Conservation (phyloP, 2,888 invertebrate genomes). For the Eumacrocentrus americanus region DNA sequence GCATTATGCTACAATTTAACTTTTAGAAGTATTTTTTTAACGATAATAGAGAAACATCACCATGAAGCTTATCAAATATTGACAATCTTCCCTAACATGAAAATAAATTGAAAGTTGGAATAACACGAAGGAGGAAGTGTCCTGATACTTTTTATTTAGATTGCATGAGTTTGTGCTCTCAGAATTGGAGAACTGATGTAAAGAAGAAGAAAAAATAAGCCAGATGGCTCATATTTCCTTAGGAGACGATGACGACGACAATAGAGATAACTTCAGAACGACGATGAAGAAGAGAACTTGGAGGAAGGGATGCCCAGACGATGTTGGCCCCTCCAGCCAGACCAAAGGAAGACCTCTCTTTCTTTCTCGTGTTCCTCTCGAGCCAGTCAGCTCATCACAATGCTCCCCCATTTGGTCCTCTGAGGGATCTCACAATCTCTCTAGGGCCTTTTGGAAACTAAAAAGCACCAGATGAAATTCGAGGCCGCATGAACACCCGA, state of each 20-base stretch:
- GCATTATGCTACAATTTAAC: too few relatives aligned
- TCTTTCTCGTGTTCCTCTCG: neutral
- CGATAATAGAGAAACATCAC: neutral
- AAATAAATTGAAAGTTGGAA: too few relatives aligned
- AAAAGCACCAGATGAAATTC: conserved; percentile 32
- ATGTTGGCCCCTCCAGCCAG: neutral
- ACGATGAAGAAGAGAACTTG: neutral
- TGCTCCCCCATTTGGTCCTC: conserved; percentile 16
- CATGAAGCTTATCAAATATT: too few relatives aligned
- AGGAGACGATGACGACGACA: neutral
- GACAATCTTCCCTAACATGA: too few relatives aligned
- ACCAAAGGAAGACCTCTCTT: too few relatives aligned
- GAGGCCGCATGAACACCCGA: conserved; percentile 30
- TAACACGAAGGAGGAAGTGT: too few relatives aligned
- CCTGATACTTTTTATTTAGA: too few relatives aligned
- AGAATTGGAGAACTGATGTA: neutral
- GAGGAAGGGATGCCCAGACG: neutral
- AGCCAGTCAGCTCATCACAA: conserved; percentile 17
- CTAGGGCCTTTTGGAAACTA: conserved; percentile 1
- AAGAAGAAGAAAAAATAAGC: neutral
- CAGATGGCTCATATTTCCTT: neutral
- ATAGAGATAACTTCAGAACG: neutral
- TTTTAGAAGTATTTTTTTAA: neutral
- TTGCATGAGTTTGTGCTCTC: neutral
- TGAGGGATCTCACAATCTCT: neutral